Conservation (phyloP, 2,113 vertebrate genomes). For the Acrocephalus kingi region DNA sequence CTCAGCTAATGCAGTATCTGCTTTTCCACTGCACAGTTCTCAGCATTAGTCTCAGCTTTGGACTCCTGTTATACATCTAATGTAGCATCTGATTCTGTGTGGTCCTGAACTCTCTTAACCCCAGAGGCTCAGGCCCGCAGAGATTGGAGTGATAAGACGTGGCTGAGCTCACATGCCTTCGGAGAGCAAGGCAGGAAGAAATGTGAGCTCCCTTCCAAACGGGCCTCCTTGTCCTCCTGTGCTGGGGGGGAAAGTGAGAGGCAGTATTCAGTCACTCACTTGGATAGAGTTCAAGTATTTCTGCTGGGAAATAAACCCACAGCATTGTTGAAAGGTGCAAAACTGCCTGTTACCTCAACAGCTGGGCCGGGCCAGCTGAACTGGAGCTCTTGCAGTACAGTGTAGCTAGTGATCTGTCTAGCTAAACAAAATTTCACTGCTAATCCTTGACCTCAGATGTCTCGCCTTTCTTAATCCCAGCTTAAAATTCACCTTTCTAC, state of each 20-base stretch:
- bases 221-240: background rate
- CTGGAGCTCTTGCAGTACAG: background rate
- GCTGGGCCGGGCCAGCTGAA: background rate
- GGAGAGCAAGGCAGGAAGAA: slow-evolving; percentile 6
- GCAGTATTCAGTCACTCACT: background rate
- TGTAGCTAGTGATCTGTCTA: background rate
- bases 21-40: background rate
- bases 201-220: background rate
- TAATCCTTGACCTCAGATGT: background rate
- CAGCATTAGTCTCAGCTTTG: background rate
- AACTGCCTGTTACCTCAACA: slow-evolving; percentile 3
- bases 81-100: slow-evolving; percentile 10
- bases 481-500: background rate
- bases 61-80: background rate
- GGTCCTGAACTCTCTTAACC: slow-evolving; percentile 32
- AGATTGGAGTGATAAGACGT: background rate
- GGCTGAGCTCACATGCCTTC: background rate
- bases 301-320: background rate
- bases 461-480: background rate
- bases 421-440: background rate
- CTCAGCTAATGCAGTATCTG: background rate
- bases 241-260: background rate
- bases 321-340: background rate
- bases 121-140: background rate
- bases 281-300: background rate